phyloP scores from a whole-genome alignment of 2,888 invertebrate species.

The Eilema sororculum region DNA sequence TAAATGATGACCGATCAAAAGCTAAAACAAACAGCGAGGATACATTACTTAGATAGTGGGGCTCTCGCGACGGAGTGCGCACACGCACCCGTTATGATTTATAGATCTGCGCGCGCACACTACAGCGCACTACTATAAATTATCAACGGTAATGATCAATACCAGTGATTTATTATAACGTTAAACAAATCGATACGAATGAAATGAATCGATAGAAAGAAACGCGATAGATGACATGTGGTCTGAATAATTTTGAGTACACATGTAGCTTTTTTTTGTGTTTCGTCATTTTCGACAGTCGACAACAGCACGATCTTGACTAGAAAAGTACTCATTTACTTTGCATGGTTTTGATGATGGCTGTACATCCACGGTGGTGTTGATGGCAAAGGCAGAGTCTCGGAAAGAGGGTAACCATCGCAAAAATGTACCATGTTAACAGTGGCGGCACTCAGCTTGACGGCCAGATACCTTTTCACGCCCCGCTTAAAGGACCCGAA shows the following conservation, averaged over 20 bases:
- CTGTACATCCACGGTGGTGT: no score
- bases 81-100: conserved; percentile 64
- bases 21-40: conserved; percentile 49
- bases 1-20: conserved; percentile 25
- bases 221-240: conserved; percentile 44
- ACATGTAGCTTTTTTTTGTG: neutral
- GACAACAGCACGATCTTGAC: no score
- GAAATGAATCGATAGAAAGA: conserved; percentile 50
- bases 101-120: conserved; percentile 60
- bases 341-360: no score
- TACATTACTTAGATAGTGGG: conserved; percentile 33
- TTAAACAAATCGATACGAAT: conserved; percentile 78
- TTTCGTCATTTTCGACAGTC: neutral
- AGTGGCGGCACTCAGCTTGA: no score
- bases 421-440: no score
- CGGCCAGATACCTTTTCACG: no score
- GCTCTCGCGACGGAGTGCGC: conserved; percentile 45
- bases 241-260: conserved; percentile 11
- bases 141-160: conserved; percentile 82
- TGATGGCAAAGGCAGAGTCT: no score
- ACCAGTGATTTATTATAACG: conserved; percentile 79
- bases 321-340: no score
- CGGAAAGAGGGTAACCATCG: no score
- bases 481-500: no score
- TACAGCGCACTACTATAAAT: conserved; percentile 78